Base-by-base conservation (phyloP, 1,140 invertebrate species). In the Drosophila teissieri region DNA sequence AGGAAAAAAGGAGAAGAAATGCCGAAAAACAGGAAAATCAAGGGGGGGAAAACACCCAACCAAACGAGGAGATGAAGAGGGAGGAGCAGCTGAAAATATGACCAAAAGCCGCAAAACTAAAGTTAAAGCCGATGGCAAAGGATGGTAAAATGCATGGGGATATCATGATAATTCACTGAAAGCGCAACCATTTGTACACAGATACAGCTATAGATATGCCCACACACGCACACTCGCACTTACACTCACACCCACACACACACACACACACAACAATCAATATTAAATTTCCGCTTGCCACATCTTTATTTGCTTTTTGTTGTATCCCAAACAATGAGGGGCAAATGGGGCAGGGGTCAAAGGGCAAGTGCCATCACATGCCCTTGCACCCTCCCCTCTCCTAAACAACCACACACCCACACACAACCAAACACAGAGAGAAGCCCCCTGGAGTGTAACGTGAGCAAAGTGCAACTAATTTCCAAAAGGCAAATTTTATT, bases 161-260 rank as follows among this genome's bases (percentile, higher is more conserved):
- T 83, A 88, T 88, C 83, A 88, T 79, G 83, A 88, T 86, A 86
- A 86, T 88, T 82, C 82, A 86, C 45, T 86, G 78, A 88, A 86
- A 88, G 75, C 83, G 79, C 83, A 88, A 82, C 79, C 83, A 88
- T 88, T 88, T 88, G 63, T 62, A 63, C 52, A 62, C 63, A 78
- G 74, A 78, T 60, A 49, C 46, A 46, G 22, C 22, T 14, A 46
- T 53, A 40, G 7, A 51, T 24, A 31, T 49, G 31, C 4, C 7
- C 42, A 42, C 56, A 31, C 24, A 15, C 51, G 39, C 51, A 62
- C 52, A 52, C 11, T 36, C 49, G 44, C 42, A 49, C 40, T 45
- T 55, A 64, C 49, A 56, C 67, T 24, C 34, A 49, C 14, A 24
- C n/a, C 31, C 65, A 39, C 22, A 40, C 57, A 14, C 60, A 55